Conservation (phyloP, 2,113 vertebrate species). For the Corythaixoides concolor region DNA sequence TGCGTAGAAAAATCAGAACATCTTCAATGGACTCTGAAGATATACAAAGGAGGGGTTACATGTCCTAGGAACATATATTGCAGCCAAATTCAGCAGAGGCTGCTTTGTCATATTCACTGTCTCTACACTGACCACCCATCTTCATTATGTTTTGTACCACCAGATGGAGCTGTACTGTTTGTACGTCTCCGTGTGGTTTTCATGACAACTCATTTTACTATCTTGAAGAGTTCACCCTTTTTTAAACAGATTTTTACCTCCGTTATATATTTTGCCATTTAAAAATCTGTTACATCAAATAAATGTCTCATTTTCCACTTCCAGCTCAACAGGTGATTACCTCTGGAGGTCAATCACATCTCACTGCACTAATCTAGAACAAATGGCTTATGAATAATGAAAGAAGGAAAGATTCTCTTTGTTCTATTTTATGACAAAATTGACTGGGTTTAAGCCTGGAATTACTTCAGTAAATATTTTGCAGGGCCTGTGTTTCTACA, state of each 20-base stretch:
- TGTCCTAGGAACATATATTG: background rate
- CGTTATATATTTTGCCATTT: background rate
- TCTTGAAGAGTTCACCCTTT: background rate
- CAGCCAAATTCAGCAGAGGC: background rate
- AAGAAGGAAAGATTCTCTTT: background rate
- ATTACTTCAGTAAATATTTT: background rate
- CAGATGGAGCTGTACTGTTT: constrained; percentile 4
- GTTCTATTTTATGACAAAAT: background rate
- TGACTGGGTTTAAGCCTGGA: background rate
- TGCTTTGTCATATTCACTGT: accelerated
- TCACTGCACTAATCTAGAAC: background rate
- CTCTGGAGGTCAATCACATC: background rate
- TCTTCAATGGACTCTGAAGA: background rate
- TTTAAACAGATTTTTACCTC: background rate
- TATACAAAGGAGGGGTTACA: background rate
- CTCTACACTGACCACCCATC: background rate
- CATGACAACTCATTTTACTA: background rate
- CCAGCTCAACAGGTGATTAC: background rate
- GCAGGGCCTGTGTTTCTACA: background rate
- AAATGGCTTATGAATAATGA: constrained; percentile 51
- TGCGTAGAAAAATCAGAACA: background rate
- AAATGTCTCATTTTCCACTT: background rate
- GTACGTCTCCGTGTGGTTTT: accelerated
- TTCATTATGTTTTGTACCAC: accelerated
- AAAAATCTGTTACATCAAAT: background rate